A percentile compares a stretch with the other conserved stretches of the same genome.
Evolutionary conservation across 2,888 invertebrate species (phyloP).

Genomic region (Acronicta leporina): DNA sequence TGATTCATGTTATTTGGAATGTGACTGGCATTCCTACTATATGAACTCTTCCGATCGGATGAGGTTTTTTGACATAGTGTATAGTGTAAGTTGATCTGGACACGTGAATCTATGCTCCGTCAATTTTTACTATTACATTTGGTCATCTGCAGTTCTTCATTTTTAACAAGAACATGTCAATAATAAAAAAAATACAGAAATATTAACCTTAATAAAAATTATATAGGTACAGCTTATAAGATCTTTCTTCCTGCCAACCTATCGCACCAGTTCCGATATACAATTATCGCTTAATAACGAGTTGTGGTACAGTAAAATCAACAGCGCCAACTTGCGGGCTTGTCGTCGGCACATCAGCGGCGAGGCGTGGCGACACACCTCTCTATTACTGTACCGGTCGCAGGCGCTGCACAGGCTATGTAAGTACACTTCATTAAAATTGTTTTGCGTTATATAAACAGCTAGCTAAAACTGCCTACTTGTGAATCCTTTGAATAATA

Average conservation of each 20-base stretch:
- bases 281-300: slow-evolving; percentile 50
- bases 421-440: slow-evolving; percentile 66
- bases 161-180: too few relatives aligned
- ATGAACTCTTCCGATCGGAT: too few relatives aligned
- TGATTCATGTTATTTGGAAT: too few relatives aligned
- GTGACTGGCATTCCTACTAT: too few relatives aligned
- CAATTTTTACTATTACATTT: background rate
- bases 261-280: slow-evolving; percentile 24
- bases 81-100: too few relatives aligned
- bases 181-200: background rate
- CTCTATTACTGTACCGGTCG: slow-evolving; percentile 76
- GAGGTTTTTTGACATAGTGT: too few relatives aligned
- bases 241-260: background rate
- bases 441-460: slow-evolving; percentile 42
- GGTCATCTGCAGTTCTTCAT: too few relatives aligned
- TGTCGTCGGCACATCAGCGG: slow-evolving; percentile 73
- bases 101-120: too few relatives aligned
- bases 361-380: slow-evolving; percentile 85
- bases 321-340: slow-evolving; percentile 65
- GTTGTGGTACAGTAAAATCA: slow-evolving; percentile 56
- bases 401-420: slow-evolving; percentile 55
- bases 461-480: slow-evolving; percentile 8
- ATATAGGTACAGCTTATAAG: background rate
- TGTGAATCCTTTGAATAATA: slow-evolving; percentile 12
- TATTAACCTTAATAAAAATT: background rate